Evolutionary conservation across 1,140 invertebrate species (phyloP).

Genomic region (Hydropsyche tenuis): DNA sequence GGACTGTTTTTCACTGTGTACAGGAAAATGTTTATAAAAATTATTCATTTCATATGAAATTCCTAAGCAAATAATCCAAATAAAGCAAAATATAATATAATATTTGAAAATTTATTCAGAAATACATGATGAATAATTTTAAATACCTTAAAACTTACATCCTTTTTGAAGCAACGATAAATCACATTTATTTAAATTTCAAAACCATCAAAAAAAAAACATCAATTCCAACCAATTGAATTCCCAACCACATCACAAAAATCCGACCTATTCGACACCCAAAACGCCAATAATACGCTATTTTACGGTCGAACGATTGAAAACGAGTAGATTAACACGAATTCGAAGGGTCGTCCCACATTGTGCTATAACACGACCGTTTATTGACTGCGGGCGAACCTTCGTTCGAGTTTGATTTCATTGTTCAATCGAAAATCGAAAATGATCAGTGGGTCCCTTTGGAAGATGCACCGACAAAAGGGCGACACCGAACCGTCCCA

Average conservation of each 20-base stretch:
- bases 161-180: no score
- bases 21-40: not conserved
- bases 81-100: no score
- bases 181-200: no score
- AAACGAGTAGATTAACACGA: not conserved
- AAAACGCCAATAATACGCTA: slow-evolving; percentile 5
- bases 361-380: not conserved
- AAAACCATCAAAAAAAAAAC: no score
- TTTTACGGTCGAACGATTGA: slow-evolving; percentile 22
- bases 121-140: no score
- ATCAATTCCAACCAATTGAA: no score
- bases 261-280: no score
- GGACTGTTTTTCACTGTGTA: not conserved
- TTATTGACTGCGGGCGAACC: slow-evolving; percentile 17
- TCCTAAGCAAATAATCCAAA: no score
- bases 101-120: no score
- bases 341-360: not conserved
- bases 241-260: no score
- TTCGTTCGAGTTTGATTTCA: slow-evolving; percentile 41
- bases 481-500: slow-evolving; percentile 27
- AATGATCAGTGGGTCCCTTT: slow-evolving; percentile 39
- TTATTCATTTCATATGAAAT: not conserved
- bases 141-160: no score
- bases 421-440: slow-evolving; percentile 46
- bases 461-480: slow-evolving; percentile 44